Base-by-base conservation (phyloP, 2,113 vertebrate species). In the Podarcis cretensis region DNA sequence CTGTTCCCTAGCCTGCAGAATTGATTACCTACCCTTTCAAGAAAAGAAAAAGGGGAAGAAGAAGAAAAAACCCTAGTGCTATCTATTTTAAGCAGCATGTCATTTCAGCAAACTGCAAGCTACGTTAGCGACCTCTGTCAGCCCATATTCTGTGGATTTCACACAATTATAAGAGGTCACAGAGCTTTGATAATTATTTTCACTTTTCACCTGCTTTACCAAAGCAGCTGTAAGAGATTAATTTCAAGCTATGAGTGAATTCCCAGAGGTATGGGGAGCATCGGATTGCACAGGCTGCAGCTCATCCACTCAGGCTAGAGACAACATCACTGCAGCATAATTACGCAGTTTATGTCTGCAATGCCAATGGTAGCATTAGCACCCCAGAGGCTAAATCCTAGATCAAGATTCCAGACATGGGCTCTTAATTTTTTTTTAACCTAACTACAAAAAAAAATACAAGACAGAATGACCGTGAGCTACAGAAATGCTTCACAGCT, bases 161-260 rank as follows among this genome's bases (percentile, higher is more conserved):
- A 93, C 76, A 85, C 76, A 75, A 92, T 93, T 92, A 91, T 86
- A 69, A 74, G 81, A 88, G 93, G 89, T 84, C 86, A 94, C 32
- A 68, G 88, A 89, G 91, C 89, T 93, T 92, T 90, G 78, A 89
- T 90, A 94, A 94, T 93, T 90, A 90, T 95, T 95, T 96, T 93
- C 71, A 85, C 92, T 93, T 93, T 94, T 93, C 89, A 96, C 93
- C 91, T 96, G 90, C 84, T 93, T 88, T 85, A 85, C 81, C 30
- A 84, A 74, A 94, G 88, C 83, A 83, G 85, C 80, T 92, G 88
- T 92, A 94, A 88, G 84, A 94, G 91, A 94, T 93, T 91, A 91
- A 94, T 95, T 94, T 92, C 84, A 89, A 78, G 83, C 76, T 89
- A 37, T 82, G 89, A 90, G 88, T 80, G 89, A 89, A 93, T 90